Percentiles rank a stretch among this genome's conserved stretches.
phyloP scores from a whole-genome alignment of 2,888 invertebrate species.

The Euplexia lucipara region DNA sequence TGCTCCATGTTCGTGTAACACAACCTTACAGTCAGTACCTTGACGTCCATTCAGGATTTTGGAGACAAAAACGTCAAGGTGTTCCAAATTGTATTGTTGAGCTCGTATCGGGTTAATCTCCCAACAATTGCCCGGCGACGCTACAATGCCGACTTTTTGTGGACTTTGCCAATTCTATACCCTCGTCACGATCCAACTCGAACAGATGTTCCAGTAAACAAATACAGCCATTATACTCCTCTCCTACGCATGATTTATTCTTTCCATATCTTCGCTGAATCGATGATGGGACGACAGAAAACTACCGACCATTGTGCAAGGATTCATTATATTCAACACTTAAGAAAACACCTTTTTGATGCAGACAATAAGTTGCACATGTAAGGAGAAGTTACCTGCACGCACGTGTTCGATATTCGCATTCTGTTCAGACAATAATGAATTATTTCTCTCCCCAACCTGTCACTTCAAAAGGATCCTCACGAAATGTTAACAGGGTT shows the following conservation, averaged over 20 bases:
- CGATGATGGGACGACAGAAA: conserved; percentile 82
- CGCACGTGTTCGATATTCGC: conserved; percentile 89
- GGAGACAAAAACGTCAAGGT: conserved; percentile 85
- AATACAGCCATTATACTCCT: conserved; percentile 81
- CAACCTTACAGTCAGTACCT: conserved; percentile 55
- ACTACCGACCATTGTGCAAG: conserved; percentile 87
- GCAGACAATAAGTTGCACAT: conserved; percentile 87
- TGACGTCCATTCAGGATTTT: conserved; percentile 70
- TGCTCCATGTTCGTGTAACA: conserved; percentile 63
- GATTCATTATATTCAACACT: conserved; percentile 78
- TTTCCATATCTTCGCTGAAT: conserved; percentile 78
- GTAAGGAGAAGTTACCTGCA: conserved; percentile 84
- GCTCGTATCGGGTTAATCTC: conserved; percentile 89
- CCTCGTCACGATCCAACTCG: conserved; percentile 72
- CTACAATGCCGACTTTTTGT: conserved; percentile 83
- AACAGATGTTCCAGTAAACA: conserved; percentile 89
- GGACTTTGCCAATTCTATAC: conserved; percentile 80
- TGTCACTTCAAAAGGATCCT: conserved; percentile 74
- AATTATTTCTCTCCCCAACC: conserved; percentile 66
- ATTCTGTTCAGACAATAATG: conserved; percentile 79
- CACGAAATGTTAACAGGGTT: conserved; percentile 68
- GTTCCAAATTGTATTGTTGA: conserved; percentile 82
- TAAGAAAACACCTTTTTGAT: conserved; percentile 84
- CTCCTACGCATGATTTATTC: conserved; percentile 89
- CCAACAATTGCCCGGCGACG: conserved; percentile 81